Evolutionary conservation across 2,113 vertebrate species (phyloP), one percentile per base, ranked within the genome.

Genomic region (Antechinus stuartii): DNA sequence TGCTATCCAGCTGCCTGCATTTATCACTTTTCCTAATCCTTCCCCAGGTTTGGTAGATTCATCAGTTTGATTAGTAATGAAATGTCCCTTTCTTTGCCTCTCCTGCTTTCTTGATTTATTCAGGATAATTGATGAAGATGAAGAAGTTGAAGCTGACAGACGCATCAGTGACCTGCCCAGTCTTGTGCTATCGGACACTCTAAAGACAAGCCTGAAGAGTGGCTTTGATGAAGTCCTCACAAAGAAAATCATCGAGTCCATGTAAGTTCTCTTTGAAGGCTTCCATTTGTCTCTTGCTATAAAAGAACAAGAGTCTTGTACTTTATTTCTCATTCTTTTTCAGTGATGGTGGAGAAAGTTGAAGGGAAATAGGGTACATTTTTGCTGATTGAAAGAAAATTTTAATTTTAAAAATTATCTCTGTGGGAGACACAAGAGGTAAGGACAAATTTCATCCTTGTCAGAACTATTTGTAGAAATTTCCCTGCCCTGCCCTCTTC

Each of bases 241-340:
- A 96, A 99, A 98, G 98, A 99, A 99, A 98, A 99, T 99, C 97
- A 98, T 99, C 97, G 99, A 99, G 55, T 99, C 98, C 97, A 99
- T 99, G 99, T 99, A 98, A 98, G 98, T 98, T 93, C 93, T 97
- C 93, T 93, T 92, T 89, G 26, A 30, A 68, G n/a, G 27, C 95
- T 96, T 96, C 49, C 42, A 30, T 92, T 96, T 94, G 95, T 27
- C 94, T 97, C 26, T 35, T 35, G 16, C n/a, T 84, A 5, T 84
- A 42, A 42, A 42, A 42, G 2, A 23, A n/a, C 19, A 84, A 19
- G 35, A 14, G 12, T n/a, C n/a, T 84, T 42, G 35, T 5, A 55
- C 23, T 23, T 55, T 5, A 25, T 94, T 11, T 91, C 10, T 57
- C 91, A 54, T 90, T 10, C 54, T 55, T 55, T 23, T 55, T 55